Percentiles rank a stretch among this genome's conserved stretches.
phyloP scores from a whole-genome alignment of 2,113 vertebrate species.

The Lonchura striata region DNA sequence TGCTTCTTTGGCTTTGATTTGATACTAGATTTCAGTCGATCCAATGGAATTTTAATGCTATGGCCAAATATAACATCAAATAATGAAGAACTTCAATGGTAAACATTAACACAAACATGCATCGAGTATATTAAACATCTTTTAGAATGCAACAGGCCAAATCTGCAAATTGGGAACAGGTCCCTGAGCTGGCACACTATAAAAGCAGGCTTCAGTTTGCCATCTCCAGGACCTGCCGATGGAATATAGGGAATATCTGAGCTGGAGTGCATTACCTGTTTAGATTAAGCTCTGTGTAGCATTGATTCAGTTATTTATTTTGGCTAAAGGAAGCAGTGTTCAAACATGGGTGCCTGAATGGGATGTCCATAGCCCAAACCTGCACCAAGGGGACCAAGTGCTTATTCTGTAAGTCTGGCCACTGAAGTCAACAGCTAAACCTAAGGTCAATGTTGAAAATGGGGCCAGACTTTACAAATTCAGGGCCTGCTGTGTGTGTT shows the following conservation, averaged over 20 bases:
- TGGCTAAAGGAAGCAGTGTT: conserved; percentile 5
- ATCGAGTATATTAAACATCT: conserved; percentile 68
- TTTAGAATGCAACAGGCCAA: conserved; percentile 61
- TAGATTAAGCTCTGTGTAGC: conserved; percentile 52
- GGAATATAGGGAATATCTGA: conserved; percentile 46
- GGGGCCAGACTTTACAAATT: background rate
- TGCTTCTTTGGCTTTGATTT: conserved; percentile 63
- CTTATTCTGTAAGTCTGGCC: background rate
- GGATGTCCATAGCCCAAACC: background rate
- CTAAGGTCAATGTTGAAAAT: background rate
- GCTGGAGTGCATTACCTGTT: conserved; percentile 17
- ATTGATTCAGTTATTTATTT: conserved; percentile 61
- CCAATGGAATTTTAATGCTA: conserved; percentile 50
- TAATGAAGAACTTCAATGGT: conserved; percentile 76
- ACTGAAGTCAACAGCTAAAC: background rate
- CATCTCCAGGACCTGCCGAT: conserved; percentile 49
- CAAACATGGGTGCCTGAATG: conserved; percentile 18
- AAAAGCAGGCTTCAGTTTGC: conserved; percentile 65
- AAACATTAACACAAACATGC: conserved; percentile 73
- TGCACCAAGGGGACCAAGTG: background rate
- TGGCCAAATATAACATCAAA: conserved; percentile 78
- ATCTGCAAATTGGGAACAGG: conserved; percentile 75
- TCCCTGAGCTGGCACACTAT: conserved; percentile 68
- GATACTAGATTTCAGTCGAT: conserved; percentile 54
- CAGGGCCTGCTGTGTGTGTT: background rate